Percentiles rank a stretch among this genome's conserved stretches.
Conservation (phyloP, 1,140 invertebrate species). For the Tigriopus japonicus region DNA sequence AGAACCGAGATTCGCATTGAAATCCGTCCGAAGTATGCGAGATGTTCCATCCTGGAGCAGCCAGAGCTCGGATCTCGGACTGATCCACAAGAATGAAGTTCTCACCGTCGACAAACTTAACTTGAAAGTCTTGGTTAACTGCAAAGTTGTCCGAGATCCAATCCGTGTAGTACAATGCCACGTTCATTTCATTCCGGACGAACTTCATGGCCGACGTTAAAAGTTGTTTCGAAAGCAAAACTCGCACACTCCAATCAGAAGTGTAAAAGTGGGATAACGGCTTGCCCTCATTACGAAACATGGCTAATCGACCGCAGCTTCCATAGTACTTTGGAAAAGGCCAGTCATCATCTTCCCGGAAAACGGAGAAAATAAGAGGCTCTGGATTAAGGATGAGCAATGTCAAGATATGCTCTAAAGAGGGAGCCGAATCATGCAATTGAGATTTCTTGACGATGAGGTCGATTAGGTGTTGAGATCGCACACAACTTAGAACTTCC, state of each 20-base stretch:
- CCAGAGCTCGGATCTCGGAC: not conserved
- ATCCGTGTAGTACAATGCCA: not conserved
- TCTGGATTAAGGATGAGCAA: not conserved
- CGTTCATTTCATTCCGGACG: not conserved
- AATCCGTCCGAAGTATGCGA: not conserved
- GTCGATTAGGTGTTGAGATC: not conserved
- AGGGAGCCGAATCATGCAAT: not conserved
- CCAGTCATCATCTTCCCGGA: not conserved
- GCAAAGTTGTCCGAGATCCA: not conserved
- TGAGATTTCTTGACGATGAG: not conserved
- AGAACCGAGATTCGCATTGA: not conserved
- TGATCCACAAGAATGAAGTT: not conserved
- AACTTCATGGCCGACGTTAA: not conserved
- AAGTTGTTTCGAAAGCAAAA: not conserved
- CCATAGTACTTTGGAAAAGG: not conserved
- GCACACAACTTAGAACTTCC: not conserved
- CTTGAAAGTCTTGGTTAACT: not conserved
- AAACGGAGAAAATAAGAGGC: not conserved
- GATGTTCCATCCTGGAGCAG: not conserved
- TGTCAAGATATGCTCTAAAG: not conserved
- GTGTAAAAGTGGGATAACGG: not conserved
- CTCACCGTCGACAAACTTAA: not conserved
- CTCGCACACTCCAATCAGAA: not conserved
- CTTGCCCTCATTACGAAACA: not conserved
- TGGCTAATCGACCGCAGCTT: not conserved